A percentile compares a stretch with the other conserved stretches of the same genome.
Conservation (phyloP, 2,113 vertebrate species). For the Leiothrix lutea region DNA sequence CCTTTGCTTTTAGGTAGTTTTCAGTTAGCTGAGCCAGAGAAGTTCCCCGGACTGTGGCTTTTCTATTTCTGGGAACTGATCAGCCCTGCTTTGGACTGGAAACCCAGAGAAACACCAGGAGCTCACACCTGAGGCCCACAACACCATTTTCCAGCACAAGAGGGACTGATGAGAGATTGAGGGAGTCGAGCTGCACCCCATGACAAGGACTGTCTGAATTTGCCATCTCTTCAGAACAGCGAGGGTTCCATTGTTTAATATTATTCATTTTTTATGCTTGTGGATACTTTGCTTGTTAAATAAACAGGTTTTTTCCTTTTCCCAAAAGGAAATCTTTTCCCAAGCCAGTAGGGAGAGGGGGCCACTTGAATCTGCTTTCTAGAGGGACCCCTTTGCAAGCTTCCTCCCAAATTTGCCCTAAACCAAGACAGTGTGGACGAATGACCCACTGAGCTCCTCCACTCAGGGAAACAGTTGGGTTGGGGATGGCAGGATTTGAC, state of each 20-base stretch:
- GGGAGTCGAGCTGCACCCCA: background rate
- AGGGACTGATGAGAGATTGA: background rate
- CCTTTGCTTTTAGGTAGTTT: background rate
- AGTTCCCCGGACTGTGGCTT: background rate
- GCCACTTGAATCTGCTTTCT: background rate
- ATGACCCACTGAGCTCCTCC: background rate
- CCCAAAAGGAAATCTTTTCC: background rate
- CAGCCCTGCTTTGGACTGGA: background rate
- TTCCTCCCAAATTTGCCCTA: background rate
- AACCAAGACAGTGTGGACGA: background rate
- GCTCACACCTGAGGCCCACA: background rate
- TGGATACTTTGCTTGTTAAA: background rate
- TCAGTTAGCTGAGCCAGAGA: background rate
- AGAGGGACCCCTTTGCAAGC: background rate
- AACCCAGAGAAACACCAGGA: background rate
- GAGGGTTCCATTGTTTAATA: background rate
- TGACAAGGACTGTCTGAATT: background rate
- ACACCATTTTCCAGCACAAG: background rate
- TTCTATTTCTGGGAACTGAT: background rate
- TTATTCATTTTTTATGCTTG: background rate
- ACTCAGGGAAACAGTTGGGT: accelerated
- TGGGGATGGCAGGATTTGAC: accelerated
- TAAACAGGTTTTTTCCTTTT: background rate
- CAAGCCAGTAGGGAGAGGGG: background rate
- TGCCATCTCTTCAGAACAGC: background rate